These are phyloP conservation scores for Beris chalybata DNA, from an alignment of 2,888 invertebrate species.

Conservation along the genomic window DNA sequence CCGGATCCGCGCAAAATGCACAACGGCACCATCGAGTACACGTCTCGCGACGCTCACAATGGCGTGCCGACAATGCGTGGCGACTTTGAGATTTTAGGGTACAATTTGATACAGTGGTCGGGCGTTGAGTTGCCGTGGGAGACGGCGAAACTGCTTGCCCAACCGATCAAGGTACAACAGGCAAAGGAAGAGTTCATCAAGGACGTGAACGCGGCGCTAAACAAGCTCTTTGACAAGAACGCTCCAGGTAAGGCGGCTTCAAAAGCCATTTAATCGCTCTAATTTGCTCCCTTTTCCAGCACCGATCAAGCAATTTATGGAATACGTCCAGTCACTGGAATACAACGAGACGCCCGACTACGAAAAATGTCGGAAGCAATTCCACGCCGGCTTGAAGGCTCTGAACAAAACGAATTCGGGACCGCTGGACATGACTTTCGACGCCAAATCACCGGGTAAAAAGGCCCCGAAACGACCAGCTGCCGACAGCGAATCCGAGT, in stretches of 20 bases:
- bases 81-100: slow-evolving; percentile 92
- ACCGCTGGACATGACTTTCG: slow-evolving; percentile 56
- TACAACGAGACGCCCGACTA: slow-evolving; percentile 77
- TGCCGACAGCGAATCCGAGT: slow-evolving; percentile 30
- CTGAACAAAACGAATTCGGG: slow-evolving; percentile 62
- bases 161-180: slow-evolving; percentile 66
- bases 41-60: slow-evolving; percentile 92
- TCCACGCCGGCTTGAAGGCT: slow-evolving; percentile 66
- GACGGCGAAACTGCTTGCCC: slow-evolving; percentile 60
- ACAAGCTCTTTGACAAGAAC: slow-evolving; percentile 50
- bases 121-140: slow-evolving; percentile 86
- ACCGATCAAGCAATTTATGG: slow-evolving; percentile 66
- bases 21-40: slow-evolving; percentile 96
- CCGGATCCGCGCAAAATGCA: slow-evolving; percentile 90
- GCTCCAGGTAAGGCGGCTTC: slow-evolving; percentile 52
- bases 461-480: slow-evolving; percentile 44
- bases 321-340: slow-evolving; percentile 67
- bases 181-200: slow-evolving; percentile 71
- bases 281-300: slow-evolving; percentile 56
- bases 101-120: slow-evolving; percentile 92
- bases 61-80: slow-evolving; percentile 88
- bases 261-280: slow-evolving; percentile 17
- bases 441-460: slow-evolving; percentile 43
- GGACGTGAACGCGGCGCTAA: slow-evolving; percentile 50
- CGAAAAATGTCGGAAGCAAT: slow-evolving; percentile 67